These are phyloP conservation scores for Pelagia noctiluca DNA, from an alignment of 30 jellyfish, hydroid and myxozoan genomes.

Conservation along the genomic window DNA sequence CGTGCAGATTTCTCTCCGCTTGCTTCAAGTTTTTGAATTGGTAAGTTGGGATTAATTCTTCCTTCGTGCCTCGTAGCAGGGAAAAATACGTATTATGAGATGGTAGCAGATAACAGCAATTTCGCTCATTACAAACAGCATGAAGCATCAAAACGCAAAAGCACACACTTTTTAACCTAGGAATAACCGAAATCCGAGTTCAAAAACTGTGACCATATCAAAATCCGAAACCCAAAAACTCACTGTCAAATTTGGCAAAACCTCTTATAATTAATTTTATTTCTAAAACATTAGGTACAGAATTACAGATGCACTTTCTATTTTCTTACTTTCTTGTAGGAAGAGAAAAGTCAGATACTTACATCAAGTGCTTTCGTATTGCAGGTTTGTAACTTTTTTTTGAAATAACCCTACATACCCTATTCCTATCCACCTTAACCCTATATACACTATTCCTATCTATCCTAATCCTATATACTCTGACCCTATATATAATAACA, in stretches of 20 bases:
- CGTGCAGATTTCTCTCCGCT: slow-evolving; percentile 38
- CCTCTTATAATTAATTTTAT: not conserved
- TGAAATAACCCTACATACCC: no score
- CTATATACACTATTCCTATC: no score
- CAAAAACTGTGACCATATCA: not conserved
- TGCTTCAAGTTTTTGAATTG: slow-evolving; percentile 70
- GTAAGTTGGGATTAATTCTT: slow-evolving; percentile 16
- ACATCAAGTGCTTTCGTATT: slow-evolving; percentile 53
- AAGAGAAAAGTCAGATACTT: slow-evolving; percentile 61
- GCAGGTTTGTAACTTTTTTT: slow-evolving; percentile 16
- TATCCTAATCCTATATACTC: no score
- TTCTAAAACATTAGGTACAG: not conserved
- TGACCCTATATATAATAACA: not conserved
- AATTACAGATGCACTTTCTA: not conserved
- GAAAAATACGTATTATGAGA: not conserved
- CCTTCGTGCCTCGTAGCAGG: not conserved
- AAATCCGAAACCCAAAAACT: not conserved
- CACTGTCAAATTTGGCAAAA: not conserved
- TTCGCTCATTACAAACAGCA: not conserved
- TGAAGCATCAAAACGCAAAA: not conserved
- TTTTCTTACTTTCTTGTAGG: slow-evolving; percentile 21
- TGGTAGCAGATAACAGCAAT: not conserved
- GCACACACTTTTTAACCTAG: not conserved
- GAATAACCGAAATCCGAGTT: not conserved
- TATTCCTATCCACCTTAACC: no score